Base-by-base conservation (phyloP, 1,140 invertebrate genomes). In the Heliothis subflexa region DNA sequence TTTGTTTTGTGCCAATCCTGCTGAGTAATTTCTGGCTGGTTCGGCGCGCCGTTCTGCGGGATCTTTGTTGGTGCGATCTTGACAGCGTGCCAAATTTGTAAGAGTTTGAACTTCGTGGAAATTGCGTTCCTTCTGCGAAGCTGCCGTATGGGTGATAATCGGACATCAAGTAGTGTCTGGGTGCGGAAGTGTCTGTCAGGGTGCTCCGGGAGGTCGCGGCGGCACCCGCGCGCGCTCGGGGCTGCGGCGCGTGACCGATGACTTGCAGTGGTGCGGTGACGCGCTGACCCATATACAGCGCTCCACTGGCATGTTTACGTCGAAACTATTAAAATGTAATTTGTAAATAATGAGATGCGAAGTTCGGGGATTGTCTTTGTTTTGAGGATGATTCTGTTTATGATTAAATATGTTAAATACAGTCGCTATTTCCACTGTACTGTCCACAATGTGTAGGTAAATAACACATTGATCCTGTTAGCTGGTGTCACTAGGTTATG, bases 11-110 rank as follows among this genome's bases (percentile, higher is more conserved):
- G 52, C 72, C 68, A 79, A 86, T 86, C 73, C 72, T 82, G 86
- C 86, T 86, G 86, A 88, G 83, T 88, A 88, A 88, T 86, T 85
- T 88, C 64, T 77, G 66, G 79, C 79, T 74, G 54, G 70, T 57
- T 16, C 21, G 59, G 59, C 68, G 72, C 54, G 78, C 80, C 72
- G 83, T 81, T 79, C 55, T 64, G 59, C 76, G 81, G 76, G 62
- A 77, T 78, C 21, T 57, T 66, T 77, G 47, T 50, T 28, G 74
- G 16, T 68, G 62, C 62, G 62, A 68, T 55, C 28, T 88, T 88
- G 86, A 82, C 86, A 86, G 80, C 70, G 61, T 88, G 86, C 86
- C 86, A 88, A 88, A 61, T 81, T 75, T 78, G 64, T 82, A 76
- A 59, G 79, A 52, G 73, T 66, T 54, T 3, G 11, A 21, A 18